Evolutionary conservation across 1,140 invertebrate genomes (phyloP).

Genomic region (Saccostrea cuccullata): DNA sequence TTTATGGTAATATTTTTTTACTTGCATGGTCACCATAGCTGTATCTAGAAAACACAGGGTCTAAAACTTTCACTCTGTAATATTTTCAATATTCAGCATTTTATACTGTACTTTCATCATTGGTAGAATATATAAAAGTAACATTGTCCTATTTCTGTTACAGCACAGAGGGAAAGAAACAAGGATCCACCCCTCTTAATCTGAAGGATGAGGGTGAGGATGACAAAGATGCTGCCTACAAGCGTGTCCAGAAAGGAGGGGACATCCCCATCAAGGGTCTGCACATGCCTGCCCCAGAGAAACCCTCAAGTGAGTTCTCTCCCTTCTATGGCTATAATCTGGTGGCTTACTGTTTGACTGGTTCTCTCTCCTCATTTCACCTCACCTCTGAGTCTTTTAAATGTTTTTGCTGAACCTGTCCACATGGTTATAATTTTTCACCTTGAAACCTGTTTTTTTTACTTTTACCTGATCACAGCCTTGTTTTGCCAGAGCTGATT

Average conservation of each 20-base stretch:
- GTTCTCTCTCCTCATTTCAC: neutral
- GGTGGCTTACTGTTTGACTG: neutral
- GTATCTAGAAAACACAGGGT: too few species aligned
- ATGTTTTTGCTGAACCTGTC: constrained; percentile 7
- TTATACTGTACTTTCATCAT: neutral
- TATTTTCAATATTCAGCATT: neutral
- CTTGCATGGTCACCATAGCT: neutral
- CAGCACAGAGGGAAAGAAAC: constrained; percentile 66
- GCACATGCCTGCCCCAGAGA: constrained; percentile 87
- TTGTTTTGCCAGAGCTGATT: neutral
- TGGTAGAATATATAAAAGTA: neutral
- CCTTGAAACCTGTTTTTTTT: neutral
- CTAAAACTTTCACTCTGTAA: too few species aligned
- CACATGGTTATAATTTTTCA: neutral
- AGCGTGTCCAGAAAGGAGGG: constrained; percentile 91
- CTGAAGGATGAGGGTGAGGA: constrained; percentile 66
- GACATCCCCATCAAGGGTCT: constrained; percentile 81
- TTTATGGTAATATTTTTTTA: neutral
- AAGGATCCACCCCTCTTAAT: constrained; percentile 42
- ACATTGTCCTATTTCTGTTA: constrained; percentile 18
- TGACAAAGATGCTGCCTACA: constrained; percentile 90
- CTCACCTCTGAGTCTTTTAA: constrained; percentile 5
- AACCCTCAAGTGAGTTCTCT: constrained; percentile 68
- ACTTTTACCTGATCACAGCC: neutral
- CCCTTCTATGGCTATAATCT: neutral